A percentile compares a stretch with the other conserved stretches of the same genome.
These are phyloP conservation scores for Chaenocephalus aceratus DNA, from an alignment of 2,113 vertebrate species.

Conservation along the genomic window DNA sequence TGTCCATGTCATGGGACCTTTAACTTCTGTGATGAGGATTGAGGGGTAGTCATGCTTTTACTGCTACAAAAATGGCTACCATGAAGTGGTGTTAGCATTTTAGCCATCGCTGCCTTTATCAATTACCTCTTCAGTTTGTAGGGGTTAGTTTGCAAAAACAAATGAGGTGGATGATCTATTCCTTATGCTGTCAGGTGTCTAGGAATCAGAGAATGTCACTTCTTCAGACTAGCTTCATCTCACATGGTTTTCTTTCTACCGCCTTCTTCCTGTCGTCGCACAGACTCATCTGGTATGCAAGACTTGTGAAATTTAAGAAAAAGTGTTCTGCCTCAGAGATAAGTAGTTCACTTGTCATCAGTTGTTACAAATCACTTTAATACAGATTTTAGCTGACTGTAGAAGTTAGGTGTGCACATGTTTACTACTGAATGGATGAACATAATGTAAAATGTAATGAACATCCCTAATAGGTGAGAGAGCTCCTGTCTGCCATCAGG, in stretches of 20 bases:
- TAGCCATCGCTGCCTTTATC: constrained; percentile 65
- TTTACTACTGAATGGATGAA: constrained; percentile 63
- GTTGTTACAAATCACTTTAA: background rate
- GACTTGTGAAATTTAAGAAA: constrained; percentile 1
- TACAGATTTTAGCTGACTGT: constrained; percentile 9
- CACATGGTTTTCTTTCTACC: background rate
- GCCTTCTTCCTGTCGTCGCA: background rate
- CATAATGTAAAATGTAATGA: no score
- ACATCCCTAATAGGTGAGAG: constrained; percentile 10
- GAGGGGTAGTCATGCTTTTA: background rate
- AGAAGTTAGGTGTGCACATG: constrained; percentile 18
- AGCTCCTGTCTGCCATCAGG: constrained; percentile 6
- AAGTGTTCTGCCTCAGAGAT: constrained; percentile 16
- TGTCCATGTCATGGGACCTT: no score
- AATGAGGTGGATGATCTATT: background rate
- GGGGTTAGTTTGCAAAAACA: constrained; percentile 11
- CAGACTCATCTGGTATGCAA: constrained; percentile 5
- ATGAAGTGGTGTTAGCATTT: constrained; percentile 28
- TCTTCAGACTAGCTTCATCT: background rate
- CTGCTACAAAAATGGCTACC: constrained; percentile 5
- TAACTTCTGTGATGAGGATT: background rate
- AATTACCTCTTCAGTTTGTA: constrained; percentile 31
- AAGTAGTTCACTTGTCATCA: constrained; percentile 1
- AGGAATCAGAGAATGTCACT: background rate
- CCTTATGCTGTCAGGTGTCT: background rate